phyloP scores from a whole-genome alignment of 30 jellyfish, hydroid and myxozoan species.

The Hydractinia echinata region DNA sequence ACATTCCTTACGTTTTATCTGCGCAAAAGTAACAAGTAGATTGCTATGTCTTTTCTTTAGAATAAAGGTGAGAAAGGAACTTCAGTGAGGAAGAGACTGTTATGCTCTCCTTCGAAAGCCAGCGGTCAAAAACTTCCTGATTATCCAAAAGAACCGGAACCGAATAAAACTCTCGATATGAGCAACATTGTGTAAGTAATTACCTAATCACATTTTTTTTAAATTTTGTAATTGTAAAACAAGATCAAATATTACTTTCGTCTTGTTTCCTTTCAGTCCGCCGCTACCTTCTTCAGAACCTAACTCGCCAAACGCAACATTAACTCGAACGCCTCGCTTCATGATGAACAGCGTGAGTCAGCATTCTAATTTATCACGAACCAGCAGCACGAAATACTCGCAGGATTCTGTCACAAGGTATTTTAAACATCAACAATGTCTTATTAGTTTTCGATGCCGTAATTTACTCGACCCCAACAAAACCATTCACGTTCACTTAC shows the following conservation, averaged over 20 bases:
- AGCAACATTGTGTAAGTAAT: slow-evolving; percentile 84
- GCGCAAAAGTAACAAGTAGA: background rate
- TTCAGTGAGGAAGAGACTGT: slow-evolving; percentile 60
- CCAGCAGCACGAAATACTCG: slow-evolving; percentile 38
- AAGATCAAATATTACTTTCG: background rate
- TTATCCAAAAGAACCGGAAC: slow-evolving; percentile 93
- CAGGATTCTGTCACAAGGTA: slow-evolving; percentile 72
- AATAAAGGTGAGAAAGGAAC: slow-evolving; percentile 87
- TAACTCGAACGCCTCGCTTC: slow-evolving; percentile 49
- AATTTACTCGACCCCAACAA: too few species aligned
- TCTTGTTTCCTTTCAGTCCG: slow-evolving; percentile 41
- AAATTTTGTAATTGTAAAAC: background rate
- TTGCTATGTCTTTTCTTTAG: slow-evolving; percentile 29
- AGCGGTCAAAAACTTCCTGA: slow-evolving; percentile 62
- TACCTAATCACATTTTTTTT: background rate
- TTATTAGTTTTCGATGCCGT: background rate
- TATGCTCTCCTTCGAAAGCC: slow-evolving; percentile 73
- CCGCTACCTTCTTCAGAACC: slow-evolving; percentile 65
- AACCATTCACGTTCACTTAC: too few species aligned
- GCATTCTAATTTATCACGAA: slow-evolving; percentile 51
- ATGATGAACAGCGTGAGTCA: slow-evolving; percentile 42
- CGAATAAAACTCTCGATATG: slow-evolving; percentile 89
- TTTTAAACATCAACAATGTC: background rate
- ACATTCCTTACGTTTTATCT: background rate
- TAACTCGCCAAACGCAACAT: slow-evolving; percentile 54